These are phyloP conservation scores for Salvelinus fontinalis DNA, from an alignment of 2,113 vertebrate species.

Conservation along the genomic window DNA sequence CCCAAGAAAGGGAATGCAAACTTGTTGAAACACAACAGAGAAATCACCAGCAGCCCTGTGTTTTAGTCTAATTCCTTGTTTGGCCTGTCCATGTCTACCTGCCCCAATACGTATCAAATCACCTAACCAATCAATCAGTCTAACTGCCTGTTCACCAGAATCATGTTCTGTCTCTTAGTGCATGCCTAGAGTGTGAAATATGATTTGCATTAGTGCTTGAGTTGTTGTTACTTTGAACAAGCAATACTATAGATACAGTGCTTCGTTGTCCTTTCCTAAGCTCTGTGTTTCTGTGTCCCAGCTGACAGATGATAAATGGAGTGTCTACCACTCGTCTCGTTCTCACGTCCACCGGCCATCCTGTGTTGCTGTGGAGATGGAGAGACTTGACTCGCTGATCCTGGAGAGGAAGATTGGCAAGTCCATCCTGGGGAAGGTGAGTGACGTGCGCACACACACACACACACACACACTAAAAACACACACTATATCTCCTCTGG, in stretches of 20 bases:
- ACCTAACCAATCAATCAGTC: background rate
- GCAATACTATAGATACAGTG: background rate
- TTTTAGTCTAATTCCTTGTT: background rate
- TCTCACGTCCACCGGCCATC: conserved; percentile 87
- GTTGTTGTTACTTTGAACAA: background rate
- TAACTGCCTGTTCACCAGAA: background rate
- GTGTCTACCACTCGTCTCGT: conserved; percentile 86
- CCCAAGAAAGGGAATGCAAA: background rate
- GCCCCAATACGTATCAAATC: background rate
- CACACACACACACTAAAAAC: background rate
- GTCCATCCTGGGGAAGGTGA: conserved; percentile 93
- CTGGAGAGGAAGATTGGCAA: conserved; percentile 91
- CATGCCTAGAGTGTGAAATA: background rate
- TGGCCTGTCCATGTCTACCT: background rate
- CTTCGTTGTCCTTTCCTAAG: background rate
- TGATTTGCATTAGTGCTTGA: background rate
- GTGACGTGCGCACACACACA: too few species aligned
- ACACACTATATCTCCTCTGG: background rate
- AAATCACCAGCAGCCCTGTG: background rate
- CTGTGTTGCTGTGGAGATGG: conserved; percentile 88
- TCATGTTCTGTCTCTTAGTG: background rate
- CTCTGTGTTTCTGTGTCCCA: conserved; percentile 42
- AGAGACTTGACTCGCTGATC: conserved; percentile 83
- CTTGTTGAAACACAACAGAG: too few species aligned
- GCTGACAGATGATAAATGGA: conserved; percentile 92